phyloP scores from a whole-genome alignment of 2,113 vertebrate species.

The Microtus pennsylvanicus region DNA sequence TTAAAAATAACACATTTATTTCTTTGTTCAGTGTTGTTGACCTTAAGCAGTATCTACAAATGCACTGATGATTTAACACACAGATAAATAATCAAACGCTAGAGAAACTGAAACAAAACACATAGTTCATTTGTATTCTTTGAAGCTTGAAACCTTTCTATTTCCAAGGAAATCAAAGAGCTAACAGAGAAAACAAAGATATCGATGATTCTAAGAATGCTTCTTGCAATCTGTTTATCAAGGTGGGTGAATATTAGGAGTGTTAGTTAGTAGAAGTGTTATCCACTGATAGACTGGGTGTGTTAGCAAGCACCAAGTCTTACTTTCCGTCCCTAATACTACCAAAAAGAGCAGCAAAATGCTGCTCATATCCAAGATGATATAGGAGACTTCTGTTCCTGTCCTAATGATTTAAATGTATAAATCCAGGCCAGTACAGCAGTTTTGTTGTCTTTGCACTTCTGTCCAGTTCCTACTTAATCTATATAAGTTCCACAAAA shows the following conservation, averaged over 20 bases:
- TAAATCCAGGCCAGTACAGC: not conserved
- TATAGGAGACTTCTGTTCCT: not conserved
- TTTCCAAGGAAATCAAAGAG: not conserved
- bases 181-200: not conserved
- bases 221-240: not conserved
- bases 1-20: not conserved
- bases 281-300: not conserved
- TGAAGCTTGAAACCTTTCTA: not conserved
- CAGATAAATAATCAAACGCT: not conserved
- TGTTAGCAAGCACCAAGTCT: not conserved
- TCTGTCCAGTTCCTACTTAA: not conserved
- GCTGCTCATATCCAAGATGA: not conserved
- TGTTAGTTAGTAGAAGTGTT: not conserved
- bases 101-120: not conserved
- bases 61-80: not conserved
- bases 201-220: not conserved
- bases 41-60: not conserved
- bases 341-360: too few relatives aligned
- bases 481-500: not conserved
- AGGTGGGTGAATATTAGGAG: not conserved
- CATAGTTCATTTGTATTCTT: not conserved
- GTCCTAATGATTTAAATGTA: not conserved
- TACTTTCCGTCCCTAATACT: not conserved
- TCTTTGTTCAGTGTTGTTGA: not conserved
- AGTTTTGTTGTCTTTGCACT: not conserved